A percentile compares a stretch with the other conserved stretches of the same genome.
Conservation (phyloP, 2,888 invertebrate species). For the Cryptosula pallasiana region DNA sequence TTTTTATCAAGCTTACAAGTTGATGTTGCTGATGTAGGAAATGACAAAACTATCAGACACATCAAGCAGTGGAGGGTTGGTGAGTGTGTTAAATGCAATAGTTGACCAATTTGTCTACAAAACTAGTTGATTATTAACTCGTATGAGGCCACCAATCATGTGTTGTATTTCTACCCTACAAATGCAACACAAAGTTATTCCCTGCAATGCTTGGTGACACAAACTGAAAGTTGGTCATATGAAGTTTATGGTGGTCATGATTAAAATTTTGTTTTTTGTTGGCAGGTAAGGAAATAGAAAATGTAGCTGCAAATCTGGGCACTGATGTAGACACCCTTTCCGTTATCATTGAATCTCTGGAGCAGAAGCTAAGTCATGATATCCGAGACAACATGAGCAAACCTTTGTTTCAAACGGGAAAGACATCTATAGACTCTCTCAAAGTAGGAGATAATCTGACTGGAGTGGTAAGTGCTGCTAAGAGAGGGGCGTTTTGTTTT, state of each 20-base stretch:
- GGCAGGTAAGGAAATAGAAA: slow-evolving; percentile 46
- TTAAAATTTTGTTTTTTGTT: no score
- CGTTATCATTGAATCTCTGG: slow-evolving; percentile 69
- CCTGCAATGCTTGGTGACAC: no score
- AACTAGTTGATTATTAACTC: no score
- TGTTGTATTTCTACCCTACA: no score
- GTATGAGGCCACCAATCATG: no score
- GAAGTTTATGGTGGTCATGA: no score
- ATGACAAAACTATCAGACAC: background rate
- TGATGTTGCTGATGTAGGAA: background rate
- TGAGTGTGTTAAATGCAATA: background rate
- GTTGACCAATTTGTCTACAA: no score
- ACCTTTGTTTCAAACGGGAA: slow-evolving; percentile 70
- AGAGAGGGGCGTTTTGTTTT: no score
- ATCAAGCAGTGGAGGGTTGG: background rate
- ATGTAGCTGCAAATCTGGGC: slow-evolving; percentile 58
- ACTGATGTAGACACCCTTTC: slow-evolving; percentile 64
- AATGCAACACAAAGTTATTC: no score
- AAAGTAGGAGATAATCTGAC: slow-evolving; percentile 40
- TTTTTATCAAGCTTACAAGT: background rate
- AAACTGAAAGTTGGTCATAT: no score
- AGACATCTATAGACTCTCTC: slow-evolving; percentile 67
- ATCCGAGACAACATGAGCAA: slow-evolving; percentile 59
- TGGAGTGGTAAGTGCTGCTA: slow-evolving; percentile 56
- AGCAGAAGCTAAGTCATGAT: slow-evolving; percentile 68